Evolutionary conservation across 1,140 invertebrate species (phyloP).

Genomic region (Zophobas morio): DNA sequence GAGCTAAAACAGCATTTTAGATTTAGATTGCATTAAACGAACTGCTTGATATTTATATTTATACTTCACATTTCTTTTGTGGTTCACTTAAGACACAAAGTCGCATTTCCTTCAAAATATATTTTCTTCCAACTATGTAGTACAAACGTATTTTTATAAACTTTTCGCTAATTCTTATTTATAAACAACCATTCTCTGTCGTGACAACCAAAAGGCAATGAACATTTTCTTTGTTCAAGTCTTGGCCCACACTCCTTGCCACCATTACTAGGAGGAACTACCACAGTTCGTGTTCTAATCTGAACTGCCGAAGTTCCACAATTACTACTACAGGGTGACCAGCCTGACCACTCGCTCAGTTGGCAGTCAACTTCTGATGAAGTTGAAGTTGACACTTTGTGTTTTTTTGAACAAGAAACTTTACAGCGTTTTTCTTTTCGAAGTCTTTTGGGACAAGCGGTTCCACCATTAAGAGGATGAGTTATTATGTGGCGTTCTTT

Average conservation of each 20-base stretch:
- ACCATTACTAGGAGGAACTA: conserved; percentile 32
- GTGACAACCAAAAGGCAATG: conserved; percentile 52
- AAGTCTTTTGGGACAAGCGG: conserved; percentile 76
- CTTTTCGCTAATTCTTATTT: conserved; percentile 2
- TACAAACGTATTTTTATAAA: conserved; percentile 26
- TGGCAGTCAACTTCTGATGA: conserved; percentile 48
- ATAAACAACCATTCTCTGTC: conserved; percentile 36
- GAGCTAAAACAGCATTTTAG: neutral
- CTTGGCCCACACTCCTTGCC: conserved; percentile 43
- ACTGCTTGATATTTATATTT: neutral
- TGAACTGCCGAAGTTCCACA: conserved; percentile 53
- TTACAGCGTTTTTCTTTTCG: conserved; percentile 69
- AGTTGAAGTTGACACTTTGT: neutral
- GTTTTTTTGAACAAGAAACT: conserved; percentile 60
- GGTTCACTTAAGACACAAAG: too few relatives aligned
- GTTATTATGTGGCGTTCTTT: neutral
- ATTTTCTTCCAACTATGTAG: neutral
- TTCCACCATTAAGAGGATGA: conserved; percentile 77
- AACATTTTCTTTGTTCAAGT: conserved; percentile 47
- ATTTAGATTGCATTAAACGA: neutral
- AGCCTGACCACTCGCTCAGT: conserved; percentile 52
- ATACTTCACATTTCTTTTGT: too few relatives aligned
- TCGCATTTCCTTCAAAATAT: too few relatives aligned
- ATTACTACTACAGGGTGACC: conserved; percentile 52
- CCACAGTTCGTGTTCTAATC: conserved; percentile 48